Conservation (phyloP, 1,140 invertebrate genomes). For the Lepidotrigona ventralis region DNA sequence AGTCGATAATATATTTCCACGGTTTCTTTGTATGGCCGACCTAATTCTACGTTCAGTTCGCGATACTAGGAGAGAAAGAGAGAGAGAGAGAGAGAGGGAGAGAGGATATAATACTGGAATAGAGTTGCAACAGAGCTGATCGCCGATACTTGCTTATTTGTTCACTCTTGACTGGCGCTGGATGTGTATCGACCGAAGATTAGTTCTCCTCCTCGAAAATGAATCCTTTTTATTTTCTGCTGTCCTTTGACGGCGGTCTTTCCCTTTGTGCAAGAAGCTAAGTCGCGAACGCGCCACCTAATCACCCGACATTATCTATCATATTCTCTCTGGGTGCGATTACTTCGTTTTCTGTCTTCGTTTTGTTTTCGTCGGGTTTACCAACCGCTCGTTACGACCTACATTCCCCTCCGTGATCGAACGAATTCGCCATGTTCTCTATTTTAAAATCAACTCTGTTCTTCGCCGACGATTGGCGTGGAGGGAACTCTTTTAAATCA, state of each 20-base stretch:
- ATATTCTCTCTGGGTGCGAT: background rate
- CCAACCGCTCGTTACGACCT: background rate
- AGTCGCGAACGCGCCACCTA: background rate
- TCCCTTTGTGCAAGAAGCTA: background rate
- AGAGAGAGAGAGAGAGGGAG: background rate
- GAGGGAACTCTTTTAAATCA: no score
- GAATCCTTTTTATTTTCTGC: background rate
- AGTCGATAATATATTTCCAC: constrained; percentile 43
- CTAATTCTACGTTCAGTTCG: constrained; percentile 45
- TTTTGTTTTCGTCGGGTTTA: background rate
- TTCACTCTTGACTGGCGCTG: constrained; percentile 40
- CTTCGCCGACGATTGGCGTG: no score
- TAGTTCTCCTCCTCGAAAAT: constrained; percentile 15
- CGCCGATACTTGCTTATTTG: constrained; percentile 25
- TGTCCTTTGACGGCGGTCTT: background rate
- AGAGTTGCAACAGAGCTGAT: constrained; percentile 19
- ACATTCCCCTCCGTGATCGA: background rate
- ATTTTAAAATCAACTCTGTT: no score
- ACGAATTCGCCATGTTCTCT: background rate
- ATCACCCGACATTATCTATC: background rate
- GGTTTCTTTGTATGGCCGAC: constrained; percentile 28
- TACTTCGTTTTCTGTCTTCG: background rate
- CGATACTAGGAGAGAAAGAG: constrained; percentile 24
- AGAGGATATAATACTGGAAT: background rate
- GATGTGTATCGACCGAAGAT: constrained; percentile 12